Evolutionary conservation across 2,888 invertebrate genomes (phyloP).

Genomic region (Orthosia gracilis): DNA sequence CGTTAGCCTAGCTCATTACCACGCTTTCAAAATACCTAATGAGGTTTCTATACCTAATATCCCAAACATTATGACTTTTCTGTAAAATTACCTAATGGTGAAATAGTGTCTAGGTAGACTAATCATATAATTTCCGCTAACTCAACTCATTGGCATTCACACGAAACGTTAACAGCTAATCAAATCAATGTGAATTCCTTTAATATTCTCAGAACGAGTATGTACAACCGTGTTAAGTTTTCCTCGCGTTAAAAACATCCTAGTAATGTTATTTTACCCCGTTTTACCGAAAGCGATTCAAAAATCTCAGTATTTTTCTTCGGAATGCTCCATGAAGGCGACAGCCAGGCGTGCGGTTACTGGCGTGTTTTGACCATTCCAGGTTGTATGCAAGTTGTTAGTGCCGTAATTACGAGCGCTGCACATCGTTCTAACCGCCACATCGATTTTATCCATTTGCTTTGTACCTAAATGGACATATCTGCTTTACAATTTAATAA

Average conservation of each 20-base stretch:
- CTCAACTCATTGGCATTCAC: slow-evolving; percentile 60
- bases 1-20: no score
- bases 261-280: slow-evolving; percentile 44
- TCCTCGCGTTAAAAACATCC: slow-evolving; percentile 67
- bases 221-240: slow-evolving; percentile 57
- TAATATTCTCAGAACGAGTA: slow-evolving; percentile 73
- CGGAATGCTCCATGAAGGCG: slow-evolving; percentile 73
- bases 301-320: slow-evolving; percentile 75
- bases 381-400: slow-evolving; percentile 77
- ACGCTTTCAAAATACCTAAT: slow-evolving; percentile 7
- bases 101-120: slow-evolving; percentile 10
- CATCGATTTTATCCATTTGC: slow-evolving; percentile 77
- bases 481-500: slow-evolving; percentile 27
- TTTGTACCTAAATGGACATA: slow-evolving; percentile 44
- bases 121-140: slow-evolving; percentile 56
- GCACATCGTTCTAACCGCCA: slow-evolving; percentile 75
- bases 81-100: slow-evolving; percentile 29
- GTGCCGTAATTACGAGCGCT: slow-evolving; percentile 79
- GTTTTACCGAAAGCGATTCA: slow-evolving; percentile 69
- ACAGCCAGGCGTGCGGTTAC: slow-evolving; percentile 68
- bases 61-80: not conserved
- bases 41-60: not conserved
- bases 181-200: slow-evolving; percentile 71
- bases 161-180: slow-evolving; percentile 72
- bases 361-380: slow-evolving; percentile 83